A percentile compares a stretch with the other conserved stretches of the same genome.
Evolutionary conservation across 1,140 invertebrate genomes (phyloP).

Genomic region (Coelopa frigida): DNA sequence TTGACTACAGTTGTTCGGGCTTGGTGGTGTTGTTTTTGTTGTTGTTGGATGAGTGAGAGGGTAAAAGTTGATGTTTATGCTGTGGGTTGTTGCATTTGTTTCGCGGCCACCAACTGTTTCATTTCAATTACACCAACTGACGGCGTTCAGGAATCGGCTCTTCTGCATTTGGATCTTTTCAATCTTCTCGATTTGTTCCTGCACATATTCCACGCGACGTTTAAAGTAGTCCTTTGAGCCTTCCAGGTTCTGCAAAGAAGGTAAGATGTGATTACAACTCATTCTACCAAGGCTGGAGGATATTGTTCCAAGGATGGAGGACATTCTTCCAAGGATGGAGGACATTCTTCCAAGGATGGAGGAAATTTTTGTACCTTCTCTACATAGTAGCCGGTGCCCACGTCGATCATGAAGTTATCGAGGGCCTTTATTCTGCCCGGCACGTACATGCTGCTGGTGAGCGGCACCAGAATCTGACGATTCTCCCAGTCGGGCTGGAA

Average conservation of each 20-base stretch:
- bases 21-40: conserved; percentile 1
- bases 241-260: conserved; percentile 57
- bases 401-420: conserved; percentile 81
- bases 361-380: conserved; percentile 71
- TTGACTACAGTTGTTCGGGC: no score
- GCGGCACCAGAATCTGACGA: conserved; percentile 79
- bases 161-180: conserved; percentile 80
- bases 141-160: conserved; percentile 73
- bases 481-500: conserved; percentile 65
- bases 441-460: conserved; percentile 94
- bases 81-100: conserved; percentile 27
- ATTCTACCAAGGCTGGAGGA: background rate
- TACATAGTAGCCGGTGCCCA: conserved; percentile 93
- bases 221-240: conserved; percentile 88
- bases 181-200: conserved; percentile 91
- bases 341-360: no score
- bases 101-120: conserved; percentile 46
- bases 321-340: no score
- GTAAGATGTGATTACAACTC: conserved; percentile 13
- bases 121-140: conserved; percentile 61
- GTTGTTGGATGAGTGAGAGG: conserved; percentile 1
- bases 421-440: conserved; percentile 75
- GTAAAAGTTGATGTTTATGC: conserved; percentile 7
- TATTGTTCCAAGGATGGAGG: no score
- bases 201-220: conserved; percentile 82